A percentile compares a stretch with the other conserved stretches of the same genome.
Conservation (phyloP, 2,888 invertebrate genomes). For the Caenorhabditis sp. region DNA sequence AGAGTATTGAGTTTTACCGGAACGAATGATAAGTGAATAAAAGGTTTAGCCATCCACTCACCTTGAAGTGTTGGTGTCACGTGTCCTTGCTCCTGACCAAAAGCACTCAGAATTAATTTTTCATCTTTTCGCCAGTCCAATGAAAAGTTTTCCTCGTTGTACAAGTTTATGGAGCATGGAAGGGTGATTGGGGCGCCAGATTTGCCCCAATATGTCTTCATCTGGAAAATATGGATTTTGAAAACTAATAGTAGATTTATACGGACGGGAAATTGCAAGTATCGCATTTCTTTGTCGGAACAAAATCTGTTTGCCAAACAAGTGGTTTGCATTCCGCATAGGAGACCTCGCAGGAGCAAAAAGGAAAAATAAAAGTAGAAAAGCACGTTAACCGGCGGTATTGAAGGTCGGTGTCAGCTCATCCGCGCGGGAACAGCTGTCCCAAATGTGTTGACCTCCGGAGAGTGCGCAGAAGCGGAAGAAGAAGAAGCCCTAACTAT, state of each 20-base stretch:
- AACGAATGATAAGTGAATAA: background rate
- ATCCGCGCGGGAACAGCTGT: slow-evolving; percentile 52
- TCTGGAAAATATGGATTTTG: slow-evolving; percentile 50
- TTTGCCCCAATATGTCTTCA: slow-evolving; percentile 70
- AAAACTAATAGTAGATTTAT: background rate
- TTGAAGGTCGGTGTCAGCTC: slow-evolving; percentile 13
- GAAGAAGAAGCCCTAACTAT: slow-evolving; percentile 56
- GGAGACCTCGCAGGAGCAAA: background rate
- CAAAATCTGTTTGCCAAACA: slow-evolving; percentile 35
- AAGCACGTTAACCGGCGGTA: background rate
- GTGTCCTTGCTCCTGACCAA: slow-evolving; percentile 67
- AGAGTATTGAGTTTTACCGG: too few relatives aligned
- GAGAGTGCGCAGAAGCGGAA: slow-evolving; percentile 57
- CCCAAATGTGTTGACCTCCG: slow-evolving; percentile 53
- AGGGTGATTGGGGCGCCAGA: slow-evolving; percentile 63
- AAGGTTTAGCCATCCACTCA: slow-evolving; percentile 15
- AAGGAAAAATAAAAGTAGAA: background rate
- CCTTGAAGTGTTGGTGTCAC: slow-evolving; percentile 69
- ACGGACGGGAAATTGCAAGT: slow-evolving; percentile 6
- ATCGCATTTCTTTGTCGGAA: slow-evolving; percentile 15
- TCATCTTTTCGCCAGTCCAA: slow-evolving; percentile 73
- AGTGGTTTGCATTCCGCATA: background rate
- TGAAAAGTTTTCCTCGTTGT: slow-evolving; percentile 59
- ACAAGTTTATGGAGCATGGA: slow-evolving; percentile 59
- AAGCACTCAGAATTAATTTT: slow-evolving; percentile 69